Base-by-base conservation (phyloP, 2,797 vertebrate species). In the Typhlichthys eigenmanni region DNA sequence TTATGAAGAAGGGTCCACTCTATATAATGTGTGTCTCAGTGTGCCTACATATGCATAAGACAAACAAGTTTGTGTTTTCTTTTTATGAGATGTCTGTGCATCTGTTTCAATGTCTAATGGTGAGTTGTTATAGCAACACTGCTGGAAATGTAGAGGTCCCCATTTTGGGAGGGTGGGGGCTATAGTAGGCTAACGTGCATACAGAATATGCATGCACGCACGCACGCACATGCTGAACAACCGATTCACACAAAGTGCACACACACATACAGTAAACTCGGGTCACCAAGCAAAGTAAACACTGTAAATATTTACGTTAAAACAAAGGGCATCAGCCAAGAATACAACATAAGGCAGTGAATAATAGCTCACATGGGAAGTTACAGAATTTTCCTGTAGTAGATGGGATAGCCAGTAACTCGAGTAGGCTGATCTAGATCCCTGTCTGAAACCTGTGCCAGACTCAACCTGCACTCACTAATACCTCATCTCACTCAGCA, bases 391-490 rank as follows among this genome's bases (percentile, higher is more conserved):
- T 65, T 38, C 50, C 2, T 11, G 66, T 13, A 54, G 54, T 47
- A 69, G 10, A 51, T 56, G 47, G 56, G 72, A 62, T 13, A 58
- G 16, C 34, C 34, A 38, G 50, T 62, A 63, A 68, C 57, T 7
- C 13, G 63, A 67, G 64, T 46, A 67, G 68, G 24, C 34, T 43
- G 58, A 69, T 60, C 61, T 32, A 72, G 62, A 75, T 69, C 47
- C 62, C 48, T 71, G 38, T 50, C 32, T 68, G 11, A 69, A 50
- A 81, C 78, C 54, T 79, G 50, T 66, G 66, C 62, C 55, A 51
- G 69, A 60, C 19, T 64, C 47, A 69, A 52, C 53, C 60, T 75
- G 58, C 7, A 68, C 16, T 64, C 59, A 64, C 57, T 76, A 78
- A 71, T 59, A 75, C 66, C 59, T 82, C 52, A 59, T 53, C 9